These are phyloP conservation scores for Ivindomyrus marchei DNA, from an alignment of 2,113 vertebrate species.

Conservation along the genomic window DNA sequence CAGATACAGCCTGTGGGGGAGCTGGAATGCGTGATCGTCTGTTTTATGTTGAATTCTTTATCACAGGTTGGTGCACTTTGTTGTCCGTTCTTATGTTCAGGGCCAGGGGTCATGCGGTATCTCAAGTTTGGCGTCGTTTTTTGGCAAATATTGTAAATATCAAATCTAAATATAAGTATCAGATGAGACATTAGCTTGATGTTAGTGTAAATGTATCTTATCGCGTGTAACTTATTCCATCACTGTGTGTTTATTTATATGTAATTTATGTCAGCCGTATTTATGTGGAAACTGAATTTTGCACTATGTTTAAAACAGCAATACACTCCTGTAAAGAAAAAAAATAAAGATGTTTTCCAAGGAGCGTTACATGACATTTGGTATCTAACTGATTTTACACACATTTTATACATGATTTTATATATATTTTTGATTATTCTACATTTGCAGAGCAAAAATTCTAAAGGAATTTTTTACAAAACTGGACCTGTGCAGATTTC, in stretches of 20 bases:
- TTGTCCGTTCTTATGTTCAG: constrained; percentile 9
- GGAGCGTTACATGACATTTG: neutral
- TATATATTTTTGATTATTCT: neutral
- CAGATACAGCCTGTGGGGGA: constrained; percentile 28
- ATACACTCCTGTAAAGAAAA: constrained; percentile 69
- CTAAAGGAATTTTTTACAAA: neutral
- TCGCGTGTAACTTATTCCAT: constrained; percentile 37
- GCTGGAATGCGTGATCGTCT: constrained; percentile 29
- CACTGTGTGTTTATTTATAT: constrained; percentile 56
- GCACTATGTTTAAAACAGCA: constrained; percentile 76
- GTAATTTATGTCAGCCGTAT: constrained; percentile 52
- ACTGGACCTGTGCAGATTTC: neutral
- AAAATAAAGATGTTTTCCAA: constrained; percentile 61
- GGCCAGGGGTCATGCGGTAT: constrained; percentile 22
- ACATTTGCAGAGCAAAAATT: neutral
- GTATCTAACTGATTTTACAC: neutral
- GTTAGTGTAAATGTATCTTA: constrained; percentile 44
- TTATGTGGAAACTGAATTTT: constrained; percentile 68
- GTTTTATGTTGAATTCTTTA: constrained; percentile 25
- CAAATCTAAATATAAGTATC: constrained; percentile 24
- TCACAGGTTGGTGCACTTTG: constrained; percentile 9
- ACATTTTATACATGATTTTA: neutral
- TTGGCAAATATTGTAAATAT: constrained; percentile 25
- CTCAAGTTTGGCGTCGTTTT: constrained; percentile 38
- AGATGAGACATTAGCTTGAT: constrained; percentile 45